Base-by-base conservation (phyloP, 2,797 vertebrate species). In the Parambassis ranga region DNA sequence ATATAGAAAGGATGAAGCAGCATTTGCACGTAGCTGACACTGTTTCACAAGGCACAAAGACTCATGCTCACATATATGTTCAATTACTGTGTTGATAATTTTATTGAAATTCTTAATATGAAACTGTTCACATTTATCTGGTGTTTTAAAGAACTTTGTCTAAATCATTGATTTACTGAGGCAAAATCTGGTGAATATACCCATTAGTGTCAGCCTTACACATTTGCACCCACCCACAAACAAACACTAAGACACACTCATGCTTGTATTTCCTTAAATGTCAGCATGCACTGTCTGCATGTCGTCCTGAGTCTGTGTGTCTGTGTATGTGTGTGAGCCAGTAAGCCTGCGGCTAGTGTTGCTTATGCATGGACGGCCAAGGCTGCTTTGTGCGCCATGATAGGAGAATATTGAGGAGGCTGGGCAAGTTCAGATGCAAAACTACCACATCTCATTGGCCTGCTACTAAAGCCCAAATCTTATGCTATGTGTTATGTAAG, bases 341-440 rank as follows among this genome's bases (percentile, higher is more conserved):
- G 38, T 43, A 13, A 49, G 84, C 82, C 82, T 41, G 37, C 10
- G 35, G 84, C 76, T 37, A 74, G 63, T 47, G 70, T 67, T 76
- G 73, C 65, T 83, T 74, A 75, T 82, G 85, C 86, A 82, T 71
- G 73, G 65, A 48, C 64, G 75, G 67, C 36, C 43, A 37, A 65
- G 63, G 58, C 75, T 32, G 70, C 70, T 82, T 81, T 76, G 71
- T 79, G 69, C 41, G 20, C 52, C 55, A 57, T 57, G 42, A 84
- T 80, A 65, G 77, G 66, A 75, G 39, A 84, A 77, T 77, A 78
- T 79, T 69, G 73, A 75, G 61, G 49, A 68, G 48, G 52, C 39
- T 65, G 71, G 63, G 71, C 35, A n/a, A 70, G 59, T 60, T 53
- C 65, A 60, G 57, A 71, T 50, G 47, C 67, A 32, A 66, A 68